Conservation (phyloP, 2,888 invertebrate genomes). For the Melanostoma scalare region DNA sequence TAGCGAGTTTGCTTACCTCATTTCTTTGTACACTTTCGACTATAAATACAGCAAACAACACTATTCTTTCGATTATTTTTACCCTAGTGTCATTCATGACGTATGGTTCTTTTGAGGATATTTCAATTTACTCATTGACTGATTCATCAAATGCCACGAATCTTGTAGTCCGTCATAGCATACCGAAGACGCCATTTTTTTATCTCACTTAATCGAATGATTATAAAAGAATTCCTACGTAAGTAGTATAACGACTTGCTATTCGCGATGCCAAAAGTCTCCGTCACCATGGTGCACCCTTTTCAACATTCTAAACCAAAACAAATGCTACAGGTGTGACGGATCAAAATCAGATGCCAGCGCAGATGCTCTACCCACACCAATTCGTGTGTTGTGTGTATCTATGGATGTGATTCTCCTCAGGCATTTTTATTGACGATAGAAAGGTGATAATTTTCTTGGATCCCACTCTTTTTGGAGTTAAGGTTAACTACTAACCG, state of each 20-base stretch:
- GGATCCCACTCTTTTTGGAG: conserved; percentile 52
- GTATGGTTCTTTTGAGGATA: too few relatives aligned
- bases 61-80: too few relatives aligned
- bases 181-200: conserved; percentile 5
- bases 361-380: conserved; percentile 29
- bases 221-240: too few relatives aligned
- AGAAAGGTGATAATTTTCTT: conserved; percentile 58
- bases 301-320: conserved; percentile 26
- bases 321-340: conserved; percentile 65
- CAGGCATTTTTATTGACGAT: conserved; percentile 36
- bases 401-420: conserved; percentile 30
- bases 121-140: too few relatives aligned
- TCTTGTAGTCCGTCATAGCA: too few relatives aligned
- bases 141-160: too few relatives aligned
- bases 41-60: too few relatives aligned
- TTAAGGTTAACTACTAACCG: conserved; percentile 57
- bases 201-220: conserved; percentile 8
- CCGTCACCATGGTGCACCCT: conserved; percentile 42
- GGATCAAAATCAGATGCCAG: conserved; percentile 55
- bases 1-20: background rate
- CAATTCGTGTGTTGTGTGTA: conserved; percentile 8
- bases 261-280: conserved; percentile 39
- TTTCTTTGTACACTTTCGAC: too few relatives aligned
- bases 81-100: too few relatives aligned
- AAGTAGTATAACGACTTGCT: too few relatives aligned